Base-by-base conservation (phyloP, 2,888 invertebrate genomes). In the Microctonus hyperodae region DNA sequence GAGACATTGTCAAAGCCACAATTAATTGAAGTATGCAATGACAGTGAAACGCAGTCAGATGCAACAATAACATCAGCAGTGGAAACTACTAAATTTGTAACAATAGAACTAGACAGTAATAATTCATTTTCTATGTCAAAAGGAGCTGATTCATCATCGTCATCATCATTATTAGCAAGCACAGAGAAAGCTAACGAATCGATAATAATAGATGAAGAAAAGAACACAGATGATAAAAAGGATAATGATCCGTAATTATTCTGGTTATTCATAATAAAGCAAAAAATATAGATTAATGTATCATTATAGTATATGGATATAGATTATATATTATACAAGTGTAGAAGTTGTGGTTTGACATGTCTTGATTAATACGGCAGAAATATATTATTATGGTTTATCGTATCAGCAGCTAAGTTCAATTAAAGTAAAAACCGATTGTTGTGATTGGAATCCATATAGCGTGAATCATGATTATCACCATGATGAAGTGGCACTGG, bases 391-490 rank as follows among this genome's bases (percentile, higher is more conserved):
- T n/a, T 13, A 4, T n/a, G 13, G 2, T 13, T 50, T 2, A 20
- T 22, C 10, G 0, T 13, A 25, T 11, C 10, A 40, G 10, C 25
- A 4, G 25, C 25, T 23, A 23, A 10, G 40, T 10, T 50, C 44
- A 31, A 11, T 23, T 53, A 13, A 16, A 35, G 9, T 16, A 48
- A 25, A 44, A 61, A 53, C 25, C 33, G 60, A 23, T 74, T 74
- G 28, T 70, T 62, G 20, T 73, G 71, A 11, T 74, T 69, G 1
- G 73, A 48, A 37, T 74, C 69, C 35, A 70, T 50, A 28, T 67
- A 65, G 10, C 61, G 68, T 22, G 23, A 61, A 44, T 63, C 60
- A 59, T 60, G 23, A 31, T 37, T 62, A 25, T 65, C 65, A 61
- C 73, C 72, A 57, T 67, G 68, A 22, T 40, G 20, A 7, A 1